Evolutionary conservation across 2,888 invertebrate species (phyloP), one percentile per base, ranked within the genome.

Genomic region (Eustalomyia histrio): DNA sequence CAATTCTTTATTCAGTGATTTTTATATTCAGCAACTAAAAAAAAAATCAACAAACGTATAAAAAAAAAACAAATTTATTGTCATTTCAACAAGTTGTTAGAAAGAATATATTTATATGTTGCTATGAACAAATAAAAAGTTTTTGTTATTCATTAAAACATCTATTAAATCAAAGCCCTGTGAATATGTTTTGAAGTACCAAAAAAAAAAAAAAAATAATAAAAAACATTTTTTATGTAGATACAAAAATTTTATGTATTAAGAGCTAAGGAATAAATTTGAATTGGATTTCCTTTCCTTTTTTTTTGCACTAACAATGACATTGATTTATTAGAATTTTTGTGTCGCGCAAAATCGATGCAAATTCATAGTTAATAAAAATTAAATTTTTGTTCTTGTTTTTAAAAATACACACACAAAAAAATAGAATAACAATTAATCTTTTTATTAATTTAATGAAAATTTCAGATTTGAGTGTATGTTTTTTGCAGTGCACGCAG

Each of bases 301-400:
- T 18, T 12, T 60, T 43, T 24, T 61, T 55, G 68, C 55, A 55
- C 47, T 69, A 57, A 76, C 55, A 76, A 69, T 76, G 68, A 76
- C 63, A 68, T 61, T 76, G 61, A 69, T 76, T 63, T 76, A 76
- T 69, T 76, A 69, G 61, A 63, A 63, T 53, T 53, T 69, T 75
- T 67, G 67, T 47, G 39, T 76, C 47, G 55, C 47, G 55, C 7
- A 68, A 47, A 29, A 68, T 39, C 61, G 58, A 65, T 65, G 57
- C 58, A 61, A 43, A 67, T 55, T 29, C 7, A 55, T 47, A 61
- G 29, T 67, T 55, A 16, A 61, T 53, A 75, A 68, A 47, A 29
- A 29, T 29, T 24, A 3, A 2, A 2, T 24, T 2, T 7, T 29
- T 29, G 29, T 29, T 29, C 7, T 6, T 21, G 21, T 29, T 29